Conservation (phyloP, 2,888 invertebrate genomes). For the Augochlorella aurata region DNA sequence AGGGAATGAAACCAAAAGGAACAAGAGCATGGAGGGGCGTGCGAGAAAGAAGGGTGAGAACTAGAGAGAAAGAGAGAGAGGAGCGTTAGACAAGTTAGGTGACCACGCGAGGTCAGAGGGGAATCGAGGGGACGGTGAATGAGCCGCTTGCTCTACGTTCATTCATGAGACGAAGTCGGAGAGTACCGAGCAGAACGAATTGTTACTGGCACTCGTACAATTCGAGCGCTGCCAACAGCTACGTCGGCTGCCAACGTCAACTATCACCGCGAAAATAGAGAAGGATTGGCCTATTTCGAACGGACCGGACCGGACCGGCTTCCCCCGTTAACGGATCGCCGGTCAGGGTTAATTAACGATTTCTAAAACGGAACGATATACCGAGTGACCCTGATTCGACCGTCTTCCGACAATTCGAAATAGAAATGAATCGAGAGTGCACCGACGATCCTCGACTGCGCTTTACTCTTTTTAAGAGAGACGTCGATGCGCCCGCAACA, state of each 20-base stretch:
- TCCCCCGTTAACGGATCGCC: background rate
- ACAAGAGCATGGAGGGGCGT: conserved; percentile 5
- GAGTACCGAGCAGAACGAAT: conserved; percentile 61
- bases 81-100: conserved; percentile 50
- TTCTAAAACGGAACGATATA: conserved; percentile 12
- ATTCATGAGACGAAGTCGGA: conserved; percentile 72
- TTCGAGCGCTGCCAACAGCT: conserved; percentile 56
- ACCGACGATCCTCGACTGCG: no score
- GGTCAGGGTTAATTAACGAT: conserved; percentile 44
- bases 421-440: background rate
- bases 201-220: conserved; percentile 62
- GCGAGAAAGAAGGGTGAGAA: conserved; percentile 32
- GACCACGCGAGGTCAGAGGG: conserved; percentile 40
- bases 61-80: conserved; percentile 8
- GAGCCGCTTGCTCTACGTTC: conserved; percentile 72
- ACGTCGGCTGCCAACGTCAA: conserved; percentile 53
- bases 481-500: background rate
- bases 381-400: background rate
- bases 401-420: background rate
- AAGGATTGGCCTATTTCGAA: conserved; percentile 55
- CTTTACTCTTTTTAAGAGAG: no score
- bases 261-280: conserved; percentile 60
- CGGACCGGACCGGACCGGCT: background rate
- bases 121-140: conserved; percentile 32
- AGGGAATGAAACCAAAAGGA: conserved; percentile 37